Conservation (phyloP, 2,888 invertebrate species). For the Dendrolimus pini region DNA sequence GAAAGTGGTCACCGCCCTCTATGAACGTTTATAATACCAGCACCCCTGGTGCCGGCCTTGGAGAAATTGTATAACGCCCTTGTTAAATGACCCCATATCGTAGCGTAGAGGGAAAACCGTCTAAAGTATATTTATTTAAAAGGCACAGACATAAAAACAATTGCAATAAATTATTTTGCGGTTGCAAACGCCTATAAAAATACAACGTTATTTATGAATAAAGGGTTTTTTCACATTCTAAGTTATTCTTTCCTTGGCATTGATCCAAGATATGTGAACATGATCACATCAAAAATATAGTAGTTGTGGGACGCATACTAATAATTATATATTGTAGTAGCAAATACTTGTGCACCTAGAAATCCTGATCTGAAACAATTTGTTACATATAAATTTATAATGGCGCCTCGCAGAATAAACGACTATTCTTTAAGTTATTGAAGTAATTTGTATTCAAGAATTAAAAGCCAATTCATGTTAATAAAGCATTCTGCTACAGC, state of each 20-base stretch:
- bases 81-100: no score
- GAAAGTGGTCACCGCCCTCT: no score
- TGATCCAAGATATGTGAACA: conserved; percentile 50
- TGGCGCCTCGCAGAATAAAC: neutral
- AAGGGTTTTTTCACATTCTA: conserved; percentile 44
- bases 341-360: neutral
- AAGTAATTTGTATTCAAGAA: no score
- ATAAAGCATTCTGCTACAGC: no score
- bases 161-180: conserved; percentile 17
- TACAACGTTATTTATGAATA: conserved; percentile 28
- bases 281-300: conserved; percentile 42
- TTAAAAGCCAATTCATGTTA: no score
- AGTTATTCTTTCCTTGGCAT: conserved; percentile 47
- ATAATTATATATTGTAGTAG: conserved; percentile 5
- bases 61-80: no score
- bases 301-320: conserved; percentile 34
- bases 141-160: neutral
- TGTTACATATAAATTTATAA: neutral
- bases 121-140: neutral
- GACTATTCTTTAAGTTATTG: neutral
- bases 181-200: conserved; percentile 31
- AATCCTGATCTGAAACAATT: neutral
- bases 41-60: no score
- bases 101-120: conserved; percentile 13
- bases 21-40: no score